These are phyloP conservation scores for Enteromius afrohamiltoni DNA, from an alignment of 2,797 vertebrate species.

Conservation along the genomic window DNA sequence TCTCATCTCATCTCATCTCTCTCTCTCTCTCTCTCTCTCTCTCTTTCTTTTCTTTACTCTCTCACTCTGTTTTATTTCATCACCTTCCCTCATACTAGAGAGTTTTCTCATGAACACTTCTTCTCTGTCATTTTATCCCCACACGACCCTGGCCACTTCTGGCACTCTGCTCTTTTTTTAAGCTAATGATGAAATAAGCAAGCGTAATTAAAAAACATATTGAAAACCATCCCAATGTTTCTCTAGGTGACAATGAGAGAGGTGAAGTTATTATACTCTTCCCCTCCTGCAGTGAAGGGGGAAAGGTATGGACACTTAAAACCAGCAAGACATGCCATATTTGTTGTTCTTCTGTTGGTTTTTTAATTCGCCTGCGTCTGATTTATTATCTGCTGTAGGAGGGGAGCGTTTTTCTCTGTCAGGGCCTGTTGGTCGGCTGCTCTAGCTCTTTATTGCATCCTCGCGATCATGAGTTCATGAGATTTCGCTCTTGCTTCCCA, in stretches of 20 bases:
- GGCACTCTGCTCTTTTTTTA: constrained; percentile 67
- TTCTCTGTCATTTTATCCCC: constrained; percentile 69
- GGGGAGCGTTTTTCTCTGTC: constrained; percentile 68
- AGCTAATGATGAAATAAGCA: constrained; percentile 79
- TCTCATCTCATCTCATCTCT: too few relatives aligned
- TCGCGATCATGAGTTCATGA: constrained; percentile 50
- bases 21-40: constrained; percentile 43
- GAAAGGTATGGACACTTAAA: constrained; percentile 79
- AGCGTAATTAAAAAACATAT: constrained; percentile 83
- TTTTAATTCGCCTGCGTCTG: constrained; percentile 76
- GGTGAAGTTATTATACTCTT: constrained; percentile 83
- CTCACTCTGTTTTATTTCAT: constrained; percentile 38
- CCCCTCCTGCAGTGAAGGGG: constrained; percentile 82
- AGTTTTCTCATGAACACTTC: constrained; percentile 46
- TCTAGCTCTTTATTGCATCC: constrained; percentile 49
- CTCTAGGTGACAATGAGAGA: constrained; percentile 84
- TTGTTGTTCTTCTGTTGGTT: constrained; percentile 79
- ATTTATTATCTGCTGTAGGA: constrained; percentile 79
- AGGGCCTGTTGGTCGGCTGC: constrained; percentile 54
- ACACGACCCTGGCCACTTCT: constrained; percentile 66
- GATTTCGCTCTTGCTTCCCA: constrained; percentile 43
- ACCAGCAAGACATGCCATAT: constrained; percentile 82
- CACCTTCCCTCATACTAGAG: constrained; percentile 65
- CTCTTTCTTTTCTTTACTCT: constrained; percentile 25
- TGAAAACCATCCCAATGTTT: constrained; percentile 80